Evolutionary conservation across 1,140 invertebrate genomes (phyloP).

Genomic region (Brachionus koreanus): DNA sequence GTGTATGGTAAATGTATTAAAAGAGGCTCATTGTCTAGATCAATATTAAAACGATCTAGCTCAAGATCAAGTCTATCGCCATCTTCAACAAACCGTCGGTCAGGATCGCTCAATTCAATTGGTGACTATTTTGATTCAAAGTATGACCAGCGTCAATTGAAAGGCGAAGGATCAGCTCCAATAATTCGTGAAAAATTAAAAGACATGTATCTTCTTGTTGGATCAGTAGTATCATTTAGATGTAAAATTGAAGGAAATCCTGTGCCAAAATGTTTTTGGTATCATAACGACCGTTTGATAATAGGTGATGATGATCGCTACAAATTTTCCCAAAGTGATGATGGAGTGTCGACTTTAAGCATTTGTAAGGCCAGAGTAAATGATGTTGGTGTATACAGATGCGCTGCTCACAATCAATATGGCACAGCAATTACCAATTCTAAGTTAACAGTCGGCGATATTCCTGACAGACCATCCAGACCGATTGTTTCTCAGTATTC

Average conservation of each 20-base stretch:
- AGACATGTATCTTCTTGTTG: conserved; percentile 71
- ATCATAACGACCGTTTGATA: conserved; percentile 55
- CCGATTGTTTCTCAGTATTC: conserved; percentile 77
- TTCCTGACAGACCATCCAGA: conserved; percentile 77
- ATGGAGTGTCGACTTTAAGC: conserved; percentile 58
- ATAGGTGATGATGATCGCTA: conserved; percentile 61
- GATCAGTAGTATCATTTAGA: conserved; percentile 70
- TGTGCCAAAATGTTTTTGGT: conserved; percentile 87
- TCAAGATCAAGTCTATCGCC: not conserved
- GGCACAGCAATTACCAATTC: conserved; percentile 61
- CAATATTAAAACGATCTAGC: not conserved
- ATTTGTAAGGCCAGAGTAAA: conserved; percentile 54
- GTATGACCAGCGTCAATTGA: not conserved
- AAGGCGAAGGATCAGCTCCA: conserved; percentile 52
- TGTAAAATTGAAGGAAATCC: conserved; percentile 85
- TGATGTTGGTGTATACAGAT: conserved; percentile 83
- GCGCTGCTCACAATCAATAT: conserved; percentile 69
- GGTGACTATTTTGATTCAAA: not conserved
- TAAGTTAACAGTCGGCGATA: conserved; percentile 60
- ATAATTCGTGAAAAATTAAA: conserved; percentile 62
- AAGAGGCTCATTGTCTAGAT: conserved; percentile 25
- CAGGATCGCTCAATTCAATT: not conserved
- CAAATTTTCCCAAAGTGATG: conserved; percentile 70
- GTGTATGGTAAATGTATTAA: conserved; percentile 47
- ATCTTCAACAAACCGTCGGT: not conserved